Conservation (phyloP, 2,113 vertebrate species). For the Thalassoma bifasciatum region DNA sequence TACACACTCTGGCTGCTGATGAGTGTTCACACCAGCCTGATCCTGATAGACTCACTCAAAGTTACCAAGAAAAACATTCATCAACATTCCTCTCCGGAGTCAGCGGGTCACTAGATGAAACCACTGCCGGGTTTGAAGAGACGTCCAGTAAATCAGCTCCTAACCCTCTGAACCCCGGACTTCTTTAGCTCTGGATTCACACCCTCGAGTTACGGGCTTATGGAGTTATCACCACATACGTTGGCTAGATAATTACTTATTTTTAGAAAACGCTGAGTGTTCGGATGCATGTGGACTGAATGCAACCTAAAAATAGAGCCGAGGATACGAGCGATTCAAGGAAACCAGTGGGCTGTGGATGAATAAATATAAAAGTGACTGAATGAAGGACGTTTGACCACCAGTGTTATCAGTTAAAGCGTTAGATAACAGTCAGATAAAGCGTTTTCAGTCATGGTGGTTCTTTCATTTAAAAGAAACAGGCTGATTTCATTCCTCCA, state of each 20-base stretch:
- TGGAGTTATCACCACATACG: neutral
- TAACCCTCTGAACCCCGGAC: neutral
- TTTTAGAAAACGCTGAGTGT: neutral
- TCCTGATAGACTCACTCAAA: constrained; percentile 22
- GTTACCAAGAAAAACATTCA: constrained; percentile 26
- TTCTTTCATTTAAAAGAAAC: neutral
- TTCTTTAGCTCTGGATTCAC: neutral
- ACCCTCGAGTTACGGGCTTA: neutral
- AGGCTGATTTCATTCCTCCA: neutral
- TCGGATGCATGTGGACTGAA: neutral
- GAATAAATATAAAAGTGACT: too few species aligned
- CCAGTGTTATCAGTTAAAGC: too few species aligned
- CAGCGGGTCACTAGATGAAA: neutral
- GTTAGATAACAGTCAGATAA: too few species aligned
- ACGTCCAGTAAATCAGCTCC: neutral
- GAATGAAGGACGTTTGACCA: too few species aligned
- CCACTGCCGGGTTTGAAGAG: neutral
- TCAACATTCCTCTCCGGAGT: constrained; percentile 13
- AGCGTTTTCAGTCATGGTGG: too few species aligned
- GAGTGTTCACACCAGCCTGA: constrained; percentile 11
- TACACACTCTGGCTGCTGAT: neutral
- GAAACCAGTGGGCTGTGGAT: neutral
- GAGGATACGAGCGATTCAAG: neutral
- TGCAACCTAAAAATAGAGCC: neutral
- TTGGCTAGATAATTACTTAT: neutral